Conservation (phyloP, 2,888 invertebrate genomes). For the Spialia ferax region DNA sequence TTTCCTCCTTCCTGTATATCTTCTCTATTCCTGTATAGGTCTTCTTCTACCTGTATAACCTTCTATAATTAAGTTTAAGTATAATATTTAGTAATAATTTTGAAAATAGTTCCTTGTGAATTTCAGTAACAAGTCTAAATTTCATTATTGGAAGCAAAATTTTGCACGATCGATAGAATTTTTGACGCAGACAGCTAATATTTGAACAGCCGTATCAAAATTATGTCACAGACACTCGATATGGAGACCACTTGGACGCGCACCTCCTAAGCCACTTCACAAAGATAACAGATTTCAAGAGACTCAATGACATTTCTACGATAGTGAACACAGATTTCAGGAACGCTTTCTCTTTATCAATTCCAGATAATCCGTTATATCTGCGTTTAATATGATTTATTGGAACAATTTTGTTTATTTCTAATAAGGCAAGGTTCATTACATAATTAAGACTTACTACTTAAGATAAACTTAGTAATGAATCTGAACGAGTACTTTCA, state of each 20-base stretch:
- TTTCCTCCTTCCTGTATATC: too few species aligned
- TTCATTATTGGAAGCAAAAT: slow-evolving; percentile 3
- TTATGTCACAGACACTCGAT: slow-evolving; percentile 25
- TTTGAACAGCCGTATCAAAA: slow-evolving; percentile 24
- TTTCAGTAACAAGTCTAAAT: background rate
- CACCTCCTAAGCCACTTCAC: background rate
- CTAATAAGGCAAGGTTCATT: too few species aligned
- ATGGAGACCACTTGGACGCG: slow-evolving; percentile 17
- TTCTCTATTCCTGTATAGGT: too few species aligned
- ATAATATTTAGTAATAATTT: too few species aligned
- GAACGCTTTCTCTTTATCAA: background rate
- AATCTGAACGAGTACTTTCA: too few species aligned
- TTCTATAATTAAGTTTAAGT: background rate
- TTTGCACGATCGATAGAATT: slow-evolving; percentile 17
- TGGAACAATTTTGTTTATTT: background rate
- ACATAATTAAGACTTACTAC: too few species aligned
- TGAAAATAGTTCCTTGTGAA: too few species aligned
- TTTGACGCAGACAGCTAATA: slow-evolving; percentile 24
- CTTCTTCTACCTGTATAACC: too few species aligned
- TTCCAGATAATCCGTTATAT: background rate
- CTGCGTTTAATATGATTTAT: background rate
- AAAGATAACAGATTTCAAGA: background rate
- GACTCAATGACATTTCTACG: background rate
- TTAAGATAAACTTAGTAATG: too few species aligned
- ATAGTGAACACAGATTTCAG: background rate